These are phyloP conservation scores for Elysia crispata DNA, from an alignment of 2,888 invertebrate genomes.

Conservation along the genomic window DNA sequence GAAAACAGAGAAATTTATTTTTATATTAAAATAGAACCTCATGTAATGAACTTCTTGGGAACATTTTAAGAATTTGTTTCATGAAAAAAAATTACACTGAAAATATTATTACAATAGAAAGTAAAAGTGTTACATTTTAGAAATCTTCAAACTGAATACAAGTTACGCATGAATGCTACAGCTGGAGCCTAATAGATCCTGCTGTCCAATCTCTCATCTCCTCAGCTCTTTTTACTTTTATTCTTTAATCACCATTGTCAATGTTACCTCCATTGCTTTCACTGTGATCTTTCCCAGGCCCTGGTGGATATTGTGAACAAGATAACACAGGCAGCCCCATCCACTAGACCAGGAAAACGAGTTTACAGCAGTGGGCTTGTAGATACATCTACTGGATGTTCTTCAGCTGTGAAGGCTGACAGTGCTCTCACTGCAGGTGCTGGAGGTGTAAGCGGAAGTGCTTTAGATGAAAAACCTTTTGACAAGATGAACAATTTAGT, in stretches of 20 bases:
- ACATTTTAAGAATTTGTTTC: neutral
- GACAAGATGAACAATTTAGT: conserved; percentile 79
- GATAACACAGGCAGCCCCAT: conserved; percentile 70
- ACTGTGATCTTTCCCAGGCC: conserved; percentile 61
- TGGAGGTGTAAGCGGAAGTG: conserved; percentile 60
- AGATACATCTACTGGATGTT: neutral
- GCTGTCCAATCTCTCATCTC: no score
- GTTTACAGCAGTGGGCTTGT: conserved; percentile 52
- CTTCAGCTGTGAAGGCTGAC: conserved; percentile 64
- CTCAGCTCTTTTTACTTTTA: neutral
- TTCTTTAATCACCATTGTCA: no score
- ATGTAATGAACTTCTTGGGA: neutral
- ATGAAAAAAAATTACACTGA: no score
- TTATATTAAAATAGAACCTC: neutral
- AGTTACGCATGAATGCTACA: neutral
- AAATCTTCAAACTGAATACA: no score
- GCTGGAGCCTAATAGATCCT: neutral
- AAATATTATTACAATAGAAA: no score
- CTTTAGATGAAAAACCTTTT: conserved; percentile 74
- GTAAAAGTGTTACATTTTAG: no score
- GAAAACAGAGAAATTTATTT: neutral
- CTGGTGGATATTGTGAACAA: conserved; percentile 75
- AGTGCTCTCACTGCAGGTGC: conserved; percentile 71
- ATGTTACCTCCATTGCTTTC: no score
- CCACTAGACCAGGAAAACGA: conserved; percentile 71